phyloP scores from a whole-genome alignment of 2,113 vertebrate genomes.

The Agapornis roseicollis region DNA sequence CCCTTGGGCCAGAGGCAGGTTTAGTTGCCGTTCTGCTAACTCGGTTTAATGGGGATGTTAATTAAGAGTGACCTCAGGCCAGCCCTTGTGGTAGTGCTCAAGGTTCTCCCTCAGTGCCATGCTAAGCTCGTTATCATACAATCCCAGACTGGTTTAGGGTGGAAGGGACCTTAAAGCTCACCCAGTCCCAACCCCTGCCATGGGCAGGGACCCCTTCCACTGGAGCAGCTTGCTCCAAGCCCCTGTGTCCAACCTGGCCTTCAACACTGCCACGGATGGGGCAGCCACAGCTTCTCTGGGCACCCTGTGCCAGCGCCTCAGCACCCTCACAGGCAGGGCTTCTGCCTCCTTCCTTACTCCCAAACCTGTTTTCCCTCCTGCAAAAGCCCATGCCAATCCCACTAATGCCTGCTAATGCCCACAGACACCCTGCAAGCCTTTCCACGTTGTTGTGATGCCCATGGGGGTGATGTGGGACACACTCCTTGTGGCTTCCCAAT shows the following conservation, averaged over 20 bases:
- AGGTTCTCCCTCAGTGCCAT: background rate
- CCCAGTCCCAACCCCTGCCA: background rate
- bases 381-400: background rate
- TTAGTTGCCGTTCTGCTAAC: background rate
- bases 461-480: too few species aligned
- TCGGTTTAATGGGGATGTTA: conserved; percentile 33
- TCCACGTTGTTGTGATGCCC: fast-evolving
- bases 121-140: background rate
- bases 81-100: background rate
- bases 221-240: too few species aligned
- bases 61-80: background rate
- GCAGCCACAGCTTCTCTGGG: background rate
- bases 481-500: background rate
- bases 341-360: background rate
- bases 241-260: too few species aligned
- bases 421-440: background rate
- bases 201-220: background rate
- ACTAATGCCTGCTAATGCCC: background rate
- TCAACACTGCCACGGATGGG: background rate
- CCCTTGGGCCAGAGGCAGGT: background rate
- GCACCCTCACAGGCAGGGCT: background rate
- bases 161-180: background rate
- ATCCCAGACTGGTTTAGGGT: background rate
- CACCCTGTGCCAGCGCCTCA: background rate
- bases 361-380: background rate